Percentiles rank a stretch among this genome's conserved stretches.
These are phyloP conservation scores for Diorhabda carinulata DNA, from an alignment of 1,140 invertebrate species.

Conservation along the genomic window DNA sequence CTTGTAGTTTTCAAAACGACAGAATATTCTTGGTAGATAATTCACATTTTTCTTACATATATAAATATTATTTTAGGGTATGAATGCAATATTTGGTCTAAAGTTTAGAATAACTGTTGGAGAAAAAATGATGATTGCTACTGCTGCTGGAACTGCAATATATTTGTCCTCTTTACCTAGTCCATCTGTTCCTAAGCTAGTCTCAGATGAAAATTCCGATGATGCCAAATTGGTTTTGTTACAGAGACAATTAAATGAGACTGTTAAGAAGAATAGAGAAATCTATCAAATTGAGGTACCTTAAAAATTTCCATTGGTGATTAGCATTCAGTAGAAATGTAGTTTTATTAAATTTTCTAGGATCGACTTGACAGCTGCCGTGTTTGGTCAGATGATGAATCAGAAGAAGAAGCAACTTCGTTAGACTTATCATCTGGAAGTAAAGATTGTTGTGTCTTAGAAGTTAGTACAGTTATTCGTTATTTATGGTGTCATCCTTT, in stretches of 20 bases:
- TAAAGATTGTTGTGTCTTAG: slow-evolving; percentile 79
- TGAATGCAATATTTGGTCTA: slow-evolving; percentile 88
- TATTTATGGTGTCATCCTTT: too few species aligned
- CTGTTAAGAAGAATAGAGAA: slow-evolving; percentile 65
- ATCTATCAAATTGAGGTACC: slow-evolving; percentile 59
- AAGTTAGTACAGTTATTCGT: slow-evolving; percentile 50
- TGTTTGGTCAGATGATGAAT: slow-evolving; percentile 59
- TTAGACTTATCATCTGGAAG: slow-evolving; percentile 73
- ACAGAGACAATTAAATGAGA: slow-evolving; percentile 62
- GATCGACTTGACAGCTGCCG: slow-evolving; percentile 32
- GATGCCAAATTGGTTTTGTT: slow-evolving; percentile 61
- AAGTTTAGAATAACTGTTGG: slow-evolving; percentile 82
- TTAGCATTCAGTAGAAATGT: slow-evolving; percentile 7
- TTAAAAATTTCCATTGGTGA: background rate
- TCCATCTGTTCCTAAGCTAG: slow-evolving; percentile 62
- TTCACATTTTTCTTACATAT: too few species aligned
- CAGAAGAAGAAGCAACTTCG: slow-evolving; percentile 69
- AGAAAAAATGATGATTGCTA: slow-evolving; percentile 78
- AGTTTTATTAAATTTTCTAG: slow-evolving; percentile 26
- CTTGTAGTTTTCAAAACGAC: too few species aligned
- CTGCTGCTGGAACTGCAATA: slow-evolving; percentile 84
- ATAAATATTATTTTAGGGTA: slow-evolving; percentile 53
- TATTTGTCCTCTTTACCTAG: slow-evolving; percentile 73
- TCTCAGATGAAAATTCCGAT: slow-evolving; percentile 60
- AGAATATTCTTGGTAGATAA: too few species aligned